Conservation (phyloP, 2,888 invertebrate genomes). For the Drosophila fulvimacula region DNA sequence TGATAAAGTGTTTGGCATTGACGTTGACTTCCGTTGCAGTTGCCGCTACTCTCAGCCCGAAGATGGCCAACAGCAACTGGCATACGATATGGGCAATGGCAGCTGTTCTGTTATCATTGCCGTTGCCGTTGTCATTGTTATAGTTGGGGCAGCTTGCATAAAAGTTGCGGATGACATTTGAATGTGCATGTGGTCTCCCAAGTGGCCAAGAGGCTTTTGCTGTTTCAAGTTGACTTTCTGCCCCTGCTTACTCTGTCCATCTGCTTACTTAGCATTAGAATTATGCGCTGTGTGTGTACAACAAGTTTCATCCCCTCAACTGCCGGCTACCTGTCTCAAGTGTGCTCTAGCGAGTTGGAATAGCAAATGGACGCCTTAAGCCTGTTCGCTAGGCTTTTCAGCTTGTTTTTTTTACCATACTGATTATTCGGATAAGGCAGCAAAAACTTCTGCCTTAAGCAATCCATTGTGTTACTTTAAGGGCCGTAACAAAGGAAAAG, state of each 20-base stretch:
- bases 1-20: constrained; percentile 75
- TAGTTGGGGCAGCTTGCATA: constrained; percentile 42
- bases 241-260: constrained; percentile 14
- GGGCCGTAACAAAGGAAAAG: constrained; percentile 29
- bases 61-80: constrained; percentile 17
- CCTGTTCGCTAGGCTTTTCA: constrained; percentile 43
- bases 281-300: constrained; percentile 56
- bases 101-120: constrained; percentile 48
- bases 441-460: constrained; percentile 22
- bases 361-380: constrained; percentile 7
- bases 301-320: constrained; percentile 35
- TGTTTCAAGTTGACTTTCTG: constrained; percentile 34
- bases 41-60: constrained; percentile 11
- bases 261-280: constrained; percentile 60
- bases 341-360: constrained; percentile 32
- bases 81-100: constrained; percentile 8
- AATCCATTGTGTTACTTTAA: constrained; percentile 22
- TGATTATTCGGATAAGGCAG: constrained; percentile 9
- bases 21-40: constrained; percentile 36
- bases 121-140: constrained; percentile 63
- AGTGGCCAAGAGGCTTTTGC: constrained; percentile 49
- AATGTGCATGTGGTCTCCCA: constrained; percentile 19
- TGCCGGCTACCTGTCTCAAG: constrained; percentile 34
- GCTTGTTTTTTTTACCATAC: constrained; percentile 6
- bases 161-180: constrained; percentile 44